Conservation (phyloP, 2,888 invertebrate species). For the Esperia sulphurella region DNA sequence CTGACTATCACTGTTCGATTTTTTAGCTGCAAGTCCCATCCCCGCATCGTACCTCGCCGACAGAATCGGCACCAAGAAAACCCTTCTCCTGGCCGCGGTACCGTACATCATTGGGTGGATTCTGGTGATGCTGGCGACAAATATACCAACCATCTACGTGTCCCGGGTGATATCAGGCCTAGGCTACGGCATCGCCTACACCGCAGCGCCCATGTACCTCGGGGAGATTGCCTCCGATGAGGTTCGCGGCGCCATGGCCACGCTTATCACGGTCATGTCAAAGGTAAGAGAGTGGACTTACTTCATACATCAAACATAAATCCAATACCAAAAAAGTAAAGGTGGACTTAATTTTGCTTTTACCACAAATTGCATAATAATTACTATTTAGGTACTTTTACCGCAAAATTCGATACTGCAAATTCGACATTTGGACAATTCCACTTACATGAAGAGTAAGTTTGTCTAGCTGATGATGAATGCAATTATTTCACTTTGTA, state of each 20-base stretch:
- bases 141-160: slow-evolving; percentile 77
- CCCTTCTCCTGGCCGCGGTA: slow-evolving; percentile 78
- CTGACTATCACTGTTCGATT: not conserved
- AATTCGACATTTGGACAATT: no score
- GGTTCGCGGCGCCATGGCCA: slow-evolving; percentile 80
- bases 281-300: slow-evolving; percentile 48
- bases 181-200: slow-evolving; percentile 81
- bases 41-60: slow-evolving; percentile 82
- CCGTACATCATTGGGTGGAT: slow-evolving; percentile 83
- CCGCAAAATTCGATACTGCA: no score
- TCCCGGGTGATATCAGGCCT: slow-evolving; percentile 81
- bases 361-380: no score
- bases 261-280: slow-evolving; percentile 78
- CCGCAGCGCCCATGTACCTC: slow-evolving; percentile 81
- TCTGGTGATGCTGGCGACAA: slow-evolving; percentile 79
- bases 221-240: slow-evolving; percentile 81
- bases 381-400: no score
- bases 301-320: no score
- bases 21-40: slow-evolving; percentile 81
- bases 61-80: slow-evolving; percentile 81
- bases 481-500: no score
- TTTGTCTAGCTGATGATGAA: no score
- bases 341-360: no score
- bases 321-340: no score
- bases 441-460: no score